Base-by-base conservation (phyloP, 2,888 invertebrate genomes). In the Caenorhabditis japonica region DNA sequence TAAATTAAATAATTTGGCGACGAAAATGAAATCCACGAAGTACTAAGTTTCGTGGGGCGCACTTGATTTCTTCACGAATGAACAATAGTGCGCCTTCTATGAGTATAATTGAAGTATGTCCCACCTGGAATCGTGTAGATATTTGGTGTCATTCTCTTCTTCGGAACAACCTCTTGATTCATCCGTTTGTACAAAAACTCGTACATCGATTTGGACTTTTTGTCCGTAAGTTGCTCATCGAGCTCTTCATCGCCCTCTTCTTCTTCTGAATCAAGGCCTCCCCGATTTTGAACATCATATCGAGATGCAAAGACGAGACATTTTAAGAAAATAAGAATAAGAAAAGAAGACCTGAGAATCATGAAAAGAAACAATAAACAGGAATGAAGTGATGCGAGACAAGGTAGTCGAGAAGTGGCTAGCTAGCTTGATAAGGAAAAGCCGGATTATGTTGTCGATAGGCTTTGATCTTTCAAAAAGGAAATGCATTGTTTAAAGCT, bases 91-190 rank as follows among this genome's bases (percentile, higher is more conserved):
- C n/a, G n/a, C n/a, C n/a, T n/a, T n/a, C n/a, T n/a, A n/a, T n/a
- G n/a, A n/a, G n/a, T n/a, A n/a, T n/a, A n/a, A n/a, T n/a, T n/a
- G n/a, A n/a, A n/a, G n/a, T n/a, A n/a, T n/a, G n/a, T n/a, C n/a
- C n/a, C n/a, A 74, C 78, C 78, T 17, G 80, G 80, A 61, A 80
- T 78, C 15, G 59, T 75, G 46, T 80, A 80, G 2, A 72, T 49
- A 12, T 66, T 53, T 1, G 80, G 70, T n/a, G 56, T 25, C 1
- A 76, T 72, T 44, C 58, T 51, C 59, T 76, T 79, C 36, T 75
- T 76, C 47, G 47, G 36, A 2, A 73, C 73, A 8, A 78, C 76
- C 7, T 78, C 79, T 36, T 81, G 77, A 33, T 80, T 79, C 79
- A 82, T 66, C 30, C 81, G 43, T 17, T 76, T 78, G 47, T 76